A percentile compares a stretch with the other conserved stretches of the same genome.
Evolutionary conservation across 2,888 invertebrate species (phyloP).

Genomic region (Dicroscelio sp.): DNA sequence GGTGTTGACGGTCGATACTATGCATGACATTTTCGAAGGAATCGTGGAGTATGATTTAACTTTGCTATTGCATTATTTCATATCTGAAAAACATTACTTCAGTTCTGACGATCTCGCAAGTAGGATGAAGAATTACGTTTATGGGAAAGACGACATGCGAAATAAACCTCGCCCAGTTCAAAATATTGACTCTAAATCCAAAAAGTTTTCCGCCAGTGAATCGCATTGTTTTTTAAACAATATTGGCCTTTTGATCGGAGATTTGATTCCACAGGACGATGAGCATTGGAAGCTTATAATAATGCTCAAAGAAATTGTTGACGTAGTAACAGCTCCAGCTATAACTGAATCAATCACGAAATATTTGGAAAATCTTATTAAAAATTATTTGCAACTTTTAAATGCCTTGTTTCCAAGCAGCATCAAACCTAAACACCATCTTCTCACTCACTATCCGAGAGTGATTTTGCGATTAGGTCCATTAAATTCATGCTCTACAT

Average conservation of each 20-base stretch:
- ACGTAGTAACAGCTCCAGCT: constrained; percentile 56
- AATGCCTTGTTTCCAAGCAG: constrained; percentile 44
- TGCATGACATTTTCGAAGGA: constrained; percentile 76
- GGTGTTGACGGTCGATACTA: constrained; percentile 57
- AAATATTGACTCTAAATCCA: background rate
- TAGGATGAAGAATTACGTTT: constrained; percentile 53
- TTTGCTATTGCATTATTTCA: constrained; percentile 74
- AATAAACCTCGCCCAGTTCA: constrained; percentile 56
- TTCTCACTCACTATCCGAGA: constrained; percentile 71
- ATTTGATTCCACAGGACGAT: constrained; percentile 53
- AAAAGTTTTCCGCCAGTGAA: constrained; percentile 76
- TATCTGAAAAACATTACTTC: constrained; percentile 62
- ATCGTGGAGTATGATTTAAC: constrained; percentile 75
- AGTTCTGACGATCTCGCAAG: constrained; percentile 63
- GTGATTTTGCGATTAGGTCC: constrained; percentile 68
- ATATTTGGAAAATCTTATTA: constrained; percentile 51
- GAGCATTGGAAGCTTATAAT: constrained; percentile 71
- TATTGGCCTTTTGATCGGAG: constrained; percentile 67
- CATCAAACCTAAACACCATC: constrained; percentile 79
- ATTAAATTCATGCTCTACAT: background rate
- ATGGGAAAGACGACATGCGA: constrained; percentile 53
- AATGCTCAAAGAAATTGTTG: constrained; percentile 70
- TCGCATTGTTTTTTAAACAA: constrained; percentile 60
- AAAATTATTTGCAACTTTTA: constrained; percentile 64
- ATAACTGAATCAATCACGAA: constrained; percentile 26